phyloP scores from a whole-genome alignment of 1,140 invertebrate species.

The Cecropterus lyciades region DNA sequence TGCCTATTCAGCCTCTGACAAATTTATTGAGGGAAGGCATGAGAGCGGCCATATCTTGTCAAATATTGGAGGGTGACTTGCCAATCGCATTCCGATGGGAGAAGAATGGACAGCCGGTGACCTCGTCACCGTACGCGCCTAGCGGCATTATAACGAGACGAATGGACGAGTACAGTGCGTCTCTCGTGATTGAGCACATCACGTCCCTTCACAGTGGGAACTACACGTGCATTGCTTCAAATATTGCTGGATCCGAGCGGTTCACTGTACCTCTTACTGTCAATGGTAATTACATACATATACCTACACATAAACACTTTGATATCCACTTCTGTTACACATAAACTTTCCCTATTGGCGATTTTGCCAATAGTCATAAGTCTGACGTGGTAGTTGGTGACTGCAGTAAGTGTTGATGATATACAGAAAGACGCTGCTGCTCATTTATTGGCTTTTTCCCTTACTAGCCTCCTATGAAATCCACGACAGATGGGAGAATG shows the following conservation, averaged over 20 bases:
- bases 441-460: too few relatives aligned
- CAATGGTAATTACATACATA: constrained; percentile 88
- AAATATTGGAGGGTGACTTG: constrained; percentile 96
- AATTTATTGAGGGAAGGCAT: constrained; percentile 94
- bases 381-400: too few relatives aligned
- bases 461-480: too few relatives aligned
- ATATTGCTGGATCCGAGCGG: constrained; percentile 91
- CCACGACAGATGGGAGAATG: too few relatives aligned
- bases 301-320: too few relatives aligned
- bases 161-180: constrained; percentile 94
- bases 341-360: too few relatives aligned
- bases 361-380: too few relatives aligned
- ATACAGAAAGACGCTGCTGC: too few relatives aligned
- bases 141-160: constrained; percentile 86
- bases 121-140: constrained; percentile 80
- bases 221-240: constrained; percentile 95
- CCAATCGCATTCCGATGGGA: constrained; percentile 95
- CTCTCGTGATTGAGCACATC: constrained; percentile 94
- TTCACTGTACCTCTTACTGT: constrained; percentile 92
- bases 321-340: too few relatives aligned
- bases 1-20: constrained; percentile 93
- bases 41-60: constrained; percentile 96
- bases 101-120: constrained; percentile 89
- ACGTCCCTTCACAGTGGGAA: constrained; percentile 93
- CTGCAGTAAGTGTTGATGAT: too few relatives aligned